Evolutionary conservation across 2,888 invertebrate genomes (phyloP).

Genomic region (Yponomeuta malinellus): DNA sequence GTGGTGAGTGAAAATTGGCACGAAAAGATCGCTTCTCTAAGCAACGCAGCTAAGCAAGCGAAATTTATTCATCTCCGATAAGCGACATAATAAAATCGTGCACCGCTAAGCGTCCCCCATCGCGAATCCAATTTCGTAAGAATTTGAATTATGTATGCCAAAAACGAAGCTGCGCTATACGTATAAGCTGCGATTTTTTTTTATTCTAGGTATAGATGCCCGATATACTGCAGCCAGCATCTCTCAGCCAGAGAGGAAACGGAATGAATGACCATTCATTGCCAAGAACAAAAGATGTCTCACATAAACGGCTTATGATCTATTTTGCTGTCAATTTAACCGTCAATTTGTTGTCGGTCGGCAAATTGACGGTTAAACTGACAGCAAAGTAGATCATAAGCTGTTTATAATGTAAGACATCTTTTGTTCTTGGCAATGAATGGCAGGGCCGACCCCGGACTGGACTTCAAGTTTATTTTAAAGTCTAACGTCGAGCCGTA

Average conservation of each 20-base stretch:
- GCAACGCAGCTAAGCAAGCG: background rate
- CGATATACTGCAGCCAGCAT: background rate
- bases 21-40: slow-evolving; percentile 14
- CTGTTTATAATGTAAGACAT: no score
- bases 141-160: slow-evolving; percentile 29
- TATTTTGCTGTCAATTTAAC: no score
- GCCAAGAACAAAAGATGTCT: no score
- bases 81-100: slow-evolving; percentile 16
- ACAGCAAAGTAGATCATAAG: no score
- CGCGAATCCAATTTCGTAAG: slow-evolving; percentile 36
- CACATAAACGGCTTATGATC: no score
- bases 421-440: no score
- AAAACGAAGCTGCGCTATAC: slow-evolving; percentile 23
- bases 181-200: slow-evolving; percentile 29
- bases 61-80: slow-evolving; percentile 21
- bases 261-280: no score
- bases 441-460: no score
- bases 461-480: no score
- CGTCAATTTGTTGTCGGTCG: no score
- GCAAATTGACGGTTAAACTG: no score
- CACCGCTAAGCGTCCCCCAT: slow-evolving; percentile 22
- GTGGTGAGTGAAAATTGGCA: background rate
- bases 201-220: background rate
- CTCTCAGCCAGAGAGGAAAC: no score
- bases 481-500: background rate